Percentiles rank a stretch among this genome's conserved stretches.
phyloP scores from a whole-genome alignment of 2,888 invertebrate species.

The Parelbella ahira region DNA sequence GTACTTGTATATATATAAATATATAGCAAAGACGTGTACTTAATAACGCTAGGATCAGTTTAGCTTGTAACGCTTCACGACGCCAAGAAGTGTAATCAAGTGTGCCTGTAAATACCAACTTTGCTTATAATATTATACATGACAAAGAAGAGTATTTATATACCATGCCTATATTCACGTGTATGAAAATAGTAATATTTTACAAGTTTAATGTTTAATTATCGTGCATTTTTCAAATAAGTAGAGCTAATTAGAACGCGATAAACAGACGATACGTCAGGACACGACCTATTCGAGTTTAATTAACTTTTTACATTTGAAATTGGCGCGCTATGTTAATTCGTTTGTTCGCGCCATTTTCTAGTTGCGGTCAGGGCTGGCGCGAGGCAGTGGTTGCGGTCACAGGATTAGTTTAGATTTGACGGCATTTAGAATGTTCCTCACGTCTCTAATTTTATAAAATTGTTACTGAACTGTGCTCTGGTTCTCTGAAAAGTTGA shows the following conservation, averaged over 20 bases:
- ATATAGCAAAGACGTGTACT: too few relatives aligned
- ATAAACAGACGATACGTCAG: constrained; percentile 16
- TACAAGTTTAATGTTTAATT: too few relatives aligned
- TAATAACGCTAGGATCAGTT: too few relatives aligned
- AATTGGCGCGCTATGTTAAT: constrained; percentile 41
- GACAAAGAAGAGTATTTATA: too few relatives aligned
- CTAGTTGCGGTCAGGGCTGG: constrained; percentile 25
- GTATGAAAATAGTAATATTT: too few relatives aligned
- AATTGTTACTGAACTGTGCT: neutral
- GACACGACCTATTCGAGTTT: constrained; percentile 34
- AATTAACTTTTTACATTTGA: constrained; percentile 49
- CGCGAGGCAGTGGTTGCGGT: constrained; percentile 16
- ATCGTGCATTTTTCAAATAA: too few relatives aligned
- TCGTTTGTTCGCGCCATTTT: constrained; percentile 39
- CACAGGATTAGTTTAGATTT: constrained; percentile 19
- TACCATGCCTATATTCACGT: too few relatives aligned
- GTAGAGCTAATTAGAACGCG: constrained; percentile 2
- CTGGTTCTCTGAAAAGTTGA: neutral
- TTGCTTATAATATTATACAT: too few relatives aligned
- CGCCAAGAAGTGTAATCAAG: too few relatives aligned
- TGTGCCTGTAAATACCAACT: too few relatives aligned
- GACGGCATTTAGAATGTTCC: constrained; percentile 9
- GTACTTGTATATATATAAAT: too few relatives aligned
- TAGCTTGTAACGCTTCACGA: too few relatives aligned
- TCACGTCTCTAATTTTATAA: constrained; percentile 5